Percentiles rank a stretch among this genome's conserved stretches.
These are phyloP conservation scores for Carapus acus DNA, from an alignment of 2,797 vertebrate genomes.

Conservation along the genomic window DNA sequence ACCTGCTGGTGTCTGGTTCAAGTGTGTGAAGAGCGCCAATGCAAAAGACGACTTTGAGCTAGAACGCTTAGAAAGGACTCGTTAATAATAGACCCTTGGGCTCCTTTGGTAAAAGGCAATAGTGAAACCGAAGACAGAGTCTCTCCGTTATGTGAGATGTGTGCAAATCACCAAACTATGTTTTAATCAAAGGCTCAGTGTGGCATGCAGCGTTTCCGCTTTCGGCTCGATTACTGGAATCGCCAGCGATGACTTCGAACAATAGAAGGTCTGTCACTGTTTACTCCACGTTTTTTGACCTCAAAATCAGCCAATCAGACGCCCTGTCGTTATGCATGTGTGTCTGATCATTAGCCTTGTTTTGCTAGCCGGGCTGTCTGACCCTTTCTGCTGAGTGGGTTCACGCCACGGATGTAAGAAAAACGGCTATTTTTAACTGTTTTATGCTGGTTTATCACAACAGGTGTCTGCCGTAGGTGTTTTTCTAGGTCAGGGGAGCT, in stretches of 20 bases:
- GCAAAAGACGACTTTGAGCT: background rate
- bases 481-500: constrained; percentile 70
- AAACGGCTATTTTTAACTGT: constrained; percentile 27
- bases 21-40: background rate
- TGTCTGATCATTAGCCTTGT: constrained; percentile 8
- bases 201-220: constrained; percentile 18
- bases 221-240: constrained; percentile 5
- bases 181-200: constrained; percentile 24
- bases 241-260: constrained; percentile 4
- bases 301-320: background rate
- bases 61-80: background rate
- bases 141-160: constrained; percentile 25
- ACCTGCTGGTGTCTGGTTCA: background rate
- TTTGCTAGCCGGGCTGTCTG: constrained; percentile 14
- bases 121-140: constrained; percentile 19
- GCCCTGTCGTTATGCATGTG: constrained; percentile 1
- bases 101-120: background rate
- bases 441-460: constrained; percentile 58
- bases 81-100: constrained; percentile 13
- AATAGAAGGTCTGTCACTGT: constrained; percentile 11
- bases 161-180: constrained; percentile 20
- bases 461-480: constrained; percentile 46
- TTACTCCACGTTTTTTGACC: constrained; percentile 13
- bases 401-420: constrained; percentile 39
- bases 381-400: constrained; percentile 23